Evolutionary conservation across 1,140 invertebrate genomes (phyloP).

Genomic region (Bilobella aurantiaca): DNA sequence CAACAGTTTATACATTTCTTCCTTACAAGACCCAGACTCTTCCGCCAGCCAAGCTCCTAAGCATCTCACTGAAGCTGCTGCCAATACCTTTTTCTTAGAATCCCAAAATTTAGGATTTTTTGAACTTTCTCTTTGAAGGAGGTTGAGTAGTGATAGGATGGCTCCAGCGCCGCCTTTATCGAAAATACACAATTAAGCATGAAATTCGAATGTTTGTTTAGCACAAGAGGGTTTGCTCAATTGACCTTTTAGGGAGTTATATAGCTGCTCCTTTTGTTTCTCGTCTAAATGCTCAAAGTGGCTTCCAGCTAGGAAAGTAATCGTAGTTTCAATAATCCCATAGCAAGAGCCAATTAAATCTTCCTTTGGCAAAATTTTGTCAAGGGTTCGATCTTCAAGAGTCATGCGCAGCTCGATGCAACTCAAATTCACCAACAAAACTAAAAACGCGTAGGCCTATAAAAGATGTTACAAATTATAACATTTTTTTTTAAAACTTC

Average conservation of each 20-base stretch:
- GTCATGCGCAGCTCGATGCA: slow-evolving; percentile 88
- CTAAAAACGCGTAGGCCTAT: slow-evolving; percentile 56
- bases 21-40: slow-evolving; percentile 77
- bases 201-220: too few relatives aligned
- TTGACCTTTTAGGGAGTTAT: slow-evolving; percentile 82
- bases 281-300: slow-evolving; percentile 65
- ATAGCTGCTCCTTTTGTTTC: slow-evolving; percentile 79
- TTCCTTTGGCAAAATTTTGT: slow-evolving; percentile 60
- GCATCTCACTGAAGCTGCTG: slow-evolving; percentile 70
- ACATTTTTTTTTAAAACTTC: too few relatives aligned
- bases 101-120: slow-evolving; percentile 36
- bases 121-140: slow-evolving; percentile 42
- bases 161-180: slow-evolving; percentile 76
- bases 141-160: slow-evolving; percentile 60
- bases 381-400: slow-evolving; percentile 66
- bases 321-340: slow-evolving; percentile 65
- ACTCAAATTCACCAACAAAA: slow-evolving; percentile 70
- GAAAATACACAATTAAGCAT: too few relatives aligned
- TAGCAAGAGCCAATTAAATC: slow-evolving; percentile 74
- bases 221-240: too few relatives aligned
- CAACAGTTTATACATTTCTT: slow-evolving; percentile 64
- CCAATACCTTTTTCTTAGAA: slow-evolving; percentile 51
- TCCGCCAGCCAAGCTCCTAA: slow-evolving; percentile 78
- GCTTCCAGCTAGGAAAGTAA: slow-evolving; percentile 68
- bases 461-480: too few relatives aligned